Conservation (phyloP, 2,113 vertebrate genomes). For the Plecotus auritus region DNA sequence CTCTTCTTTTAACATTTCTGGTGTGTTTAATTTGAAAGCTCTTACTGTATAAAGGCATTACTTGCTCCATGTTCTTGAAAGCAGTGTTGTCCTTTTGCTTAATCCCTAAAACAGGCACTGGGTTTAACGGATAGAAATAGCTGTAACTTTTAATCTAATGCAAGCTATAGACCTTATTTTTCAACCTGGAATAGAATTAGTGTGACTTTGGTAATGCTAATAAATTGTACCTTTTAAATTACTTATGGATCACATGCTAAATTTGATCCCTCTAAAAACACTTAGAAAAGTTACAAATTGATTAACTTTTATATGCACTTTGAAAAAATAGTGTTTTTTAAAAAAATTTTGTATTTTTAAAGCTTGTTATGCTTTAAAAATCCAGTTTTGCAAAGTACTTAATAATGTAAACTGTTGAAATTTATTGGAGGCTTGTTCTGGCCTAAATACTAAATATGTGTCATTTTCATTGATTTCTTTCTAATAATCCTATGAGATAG, state of each 20-base stretch:
- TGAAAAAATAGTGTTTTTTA: neutral
- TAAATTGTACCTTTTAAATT: neutral
- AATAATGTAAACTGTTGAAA: neutral
- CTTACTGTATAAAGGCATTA: neutral
- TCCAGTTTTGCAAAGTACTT: neutral
- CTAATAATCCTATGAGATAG: neutral
- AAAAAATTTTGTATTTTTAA: neutral
- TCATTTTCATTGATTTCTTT: neutral
- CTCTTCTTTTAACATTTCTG: neutral
- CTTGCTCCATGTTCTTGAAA: conserved; percentile 2
- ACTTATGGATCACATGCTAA: neutral
- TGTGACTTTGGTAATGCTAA: neutral
- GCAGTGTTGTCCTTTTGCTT: neutral
- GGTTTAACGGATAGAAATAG: neutral
- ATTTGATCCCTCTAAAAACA: neutral
- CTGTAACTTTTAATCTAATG: neutral
- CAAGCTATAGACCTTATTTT: neutral
- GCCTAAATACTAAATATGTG: neutral
- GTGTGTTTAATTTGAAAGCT: neutral
- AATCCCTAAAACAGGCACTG: neutral
- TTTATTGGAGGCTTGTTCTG: neutral
- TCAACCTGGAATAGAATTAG: neutral
- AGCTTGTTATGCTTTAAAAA: neutral
- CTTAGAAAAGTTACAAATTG: neutral
- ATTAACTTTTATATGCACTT: neutral